Evolutionary conservation across 2,888 invertebrate species (phyloP), one percentile per base, ranked within the genome.

Genomic region (Salpingus planirostris): DNA sequence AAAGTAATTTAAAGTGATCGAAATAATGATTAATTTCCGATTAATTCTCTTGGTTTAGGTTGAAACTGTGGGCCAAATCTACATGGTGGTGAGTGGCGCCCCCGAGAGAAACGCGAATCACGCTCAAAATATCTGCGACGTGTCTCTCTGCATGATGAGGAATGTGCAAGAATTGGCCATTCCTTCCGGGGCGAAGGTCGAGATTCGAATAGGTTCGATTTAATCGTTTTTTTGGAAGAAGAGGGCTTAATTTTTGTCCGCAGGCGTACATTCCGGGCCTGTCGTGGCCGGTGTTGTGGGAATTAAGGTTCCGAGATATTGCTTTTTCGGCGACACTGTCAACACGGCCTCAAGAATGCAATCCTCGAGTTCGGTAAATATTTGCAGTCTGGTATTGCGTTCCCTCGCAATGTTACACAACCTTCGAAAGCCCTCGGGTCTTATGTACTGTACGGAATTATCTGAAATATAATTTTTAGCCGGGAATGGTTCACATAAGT

Each of bases 321-420:
- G 89, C 50, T 76, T 90, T 26, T 90, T 90, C 40, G 89, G 90
- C 0, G 89, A 89, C 57, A 85, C 89, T 0, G 88, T 90, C 11
- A 90, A 90, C 60, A 89, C 87, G 0, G 89, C 90, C 2, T 86
- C 89, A 2, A 72, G 89, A 29, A 90, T 90, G 88, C 89, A 90
- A 56, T 72, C 76, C 1, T 70, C 73, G 10, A 71, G 76, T 43
- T 52, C 67, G 64, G 77, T 76, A 57, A 58, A 57, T 45, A 29
- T 29, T 30, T 10, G n/a, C 15, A 2, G 2, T 3, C 13, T n/a
- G 13, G 21, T 24, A 13, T 4, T 29, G 15, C 18, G 5, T 3
- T 26, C 10, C 13, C 21, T 21, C 21, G 18, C 15, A 8, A n/a
- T n/a, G n/a, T n/a, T n/a, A n/a, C n/a, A n/a, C n/a, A n/a, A n/a